Evolutionary conservation across 2,113 vertebrate genomes (phyloP).

Genomic region (Corythoichthys haematopterus): DNA sequence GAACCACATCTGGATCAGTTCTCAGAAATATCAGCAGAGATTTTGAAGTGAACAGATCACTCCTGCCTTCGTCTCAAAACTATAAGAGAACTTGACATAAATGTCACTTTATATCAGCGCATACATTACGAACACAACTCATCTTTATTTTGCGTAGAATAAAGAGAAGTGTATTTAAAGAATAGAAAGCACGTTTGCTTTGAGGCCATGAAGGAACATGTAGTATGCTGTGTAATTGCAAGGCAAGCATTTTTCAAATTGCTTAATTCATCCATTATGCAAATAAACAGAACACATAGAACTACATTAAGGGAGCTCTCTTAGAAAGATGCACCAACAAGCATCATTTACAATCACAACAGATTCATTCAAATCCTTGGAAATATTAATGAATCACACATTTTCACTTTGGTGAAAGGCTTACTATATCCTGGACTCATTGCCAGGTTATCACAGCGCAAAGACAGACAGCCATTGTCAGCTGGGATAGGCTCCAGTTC

Average conservation of each 20-base stretch:
- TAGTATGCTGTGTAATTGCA: background rate
- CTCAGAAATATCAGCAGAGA: constrained; percentile 15
- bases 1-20: constrained; percentile 27
- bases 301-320: background rate
- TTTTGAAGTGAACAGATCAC: constrained; percentile 9
- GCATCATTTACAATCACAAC: background rate
- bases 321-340: background rate
- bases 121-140: constrained; percentile 7
- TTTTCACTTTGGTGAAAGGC: no score
- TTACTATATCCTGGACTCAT: no score
- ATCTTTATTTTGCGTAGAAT: background rate
- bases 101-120: constrained; percentile 6
- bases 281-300: constrained; percentile 1
- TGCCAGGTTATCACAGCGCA: no score
- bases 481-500: no score
- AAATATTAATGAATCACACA: background rate
- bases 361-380: background rate
- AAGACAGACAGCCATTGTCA: no score
- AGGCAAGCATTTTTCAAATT: background rate
- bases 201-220: background rate
- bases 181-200: background rate
- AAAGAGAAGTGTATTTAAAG: background rate
- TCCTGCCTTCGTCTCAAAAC: constrained; percentile 2
- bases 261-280: background rate
- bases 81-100: constrained; percentile 3